Conservation (phyloP, 2,113 vertebrate species). For the Tichodroma muraria region DNA sequence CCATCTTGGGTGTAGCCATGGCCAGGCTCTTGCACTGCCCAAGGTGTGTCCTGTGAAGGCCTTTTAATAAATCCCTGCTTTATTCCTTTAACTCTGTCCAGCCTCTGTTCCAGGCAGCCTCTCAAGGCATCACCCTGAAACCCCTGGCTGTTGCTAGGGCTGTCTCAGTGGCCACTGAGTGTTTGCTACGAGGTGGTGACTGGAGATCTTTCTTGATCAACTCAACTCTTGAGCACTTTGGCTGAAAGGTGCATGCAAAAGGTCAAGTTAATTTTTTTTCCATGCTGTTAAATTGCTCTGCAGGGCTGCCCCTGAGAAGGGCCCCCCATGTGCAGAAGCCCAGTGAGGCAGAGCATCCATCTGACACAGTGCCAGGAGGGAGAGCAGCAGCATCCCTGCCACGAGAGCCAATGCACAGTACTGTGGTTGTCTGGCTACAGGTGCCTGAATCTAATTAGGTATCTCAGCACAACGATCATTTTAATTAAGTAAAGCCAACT, state of each 20-base stretch:
- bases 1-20: too few relatives aligned
- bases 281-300: not conserved
- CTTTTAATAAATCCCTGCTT: too few relatives aligned
- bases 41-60: too few relatives aligned
- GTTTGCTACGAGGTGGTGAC: not conserved
- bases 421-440: conserved; percentile 19
- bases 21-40: too few relatives aligned
- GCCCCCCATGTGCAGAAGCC: not conserved
- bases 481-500: conserved; percentile 46
- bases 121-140: not conserved
- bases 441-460: conserved; percentile 37
- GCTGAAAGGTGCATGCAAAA: not conserved
- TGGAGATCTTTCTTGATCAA: not conserved
- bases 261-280: not conserved
- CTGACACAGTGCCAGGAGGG: not conserved
- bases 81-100: too few relatives aligned
- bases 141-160: not conserved
- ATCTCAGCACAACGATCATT: not conserved
- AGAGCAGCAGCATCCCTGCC: not conserved
- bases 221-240: not conserved
- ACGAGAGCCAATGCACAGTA: not conserved
- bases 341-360: not conserved
- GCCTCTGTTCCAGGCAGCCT: too few relatives aligned
- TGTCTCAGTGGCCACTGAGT: not conserved
- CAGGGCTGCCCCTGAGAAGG: not conserved